Base-by-base conservation (phyloP, 2,113 vertebrate genomes). In the Boleophthalmus pectinirostris region DNA sequence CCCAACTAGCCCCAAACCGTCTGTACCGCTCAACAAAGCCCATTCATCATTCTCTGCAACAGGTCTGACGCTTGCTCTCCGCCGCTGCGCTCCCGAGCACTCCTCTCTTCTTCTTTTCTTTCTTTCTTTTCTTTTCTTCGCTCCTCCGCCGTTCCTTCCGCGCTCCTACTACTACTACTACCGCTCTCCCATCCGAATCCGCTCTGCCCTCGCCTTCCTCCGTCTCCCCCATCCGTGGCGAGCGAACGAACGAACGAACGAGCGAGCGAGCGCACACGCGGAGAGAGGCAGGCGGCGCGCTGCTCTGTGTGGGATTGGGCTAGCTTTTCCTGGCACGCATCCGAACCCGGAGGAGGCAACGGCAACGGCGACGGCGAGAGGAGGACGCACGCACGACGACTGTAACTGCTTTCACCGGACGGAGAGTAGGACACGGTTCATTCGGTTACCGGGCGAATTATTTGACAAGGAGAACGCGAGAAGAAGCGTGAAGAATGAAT, bases 401-500 rank as follows among this genome's bases (percentile, higher is more conserved):
- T 13, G 12, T 9, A 8, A 24, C 57, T 24, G 56, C 56, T 24
- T 18, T 60, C 25, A 33, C 25, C 13, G 24, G 57, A 60, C 57
- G 57, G n/a, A 29, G 23, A 29, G 23, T 21, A 9, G 11, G 1
- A 23, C 11, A 33, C 61, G 33, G 33, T 11, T 20, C 16, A 12
- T 49, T 53, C 10, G 69, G 72, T 24, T 68, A 70, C 77, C 33
- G 18, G 25, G 57, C 53, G 25, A 75, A 24, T 68, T 65, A 20
- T 38, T 5, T 5, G 54, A 58, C 25, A 3, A 13, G 54, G 13
- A 10, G 29, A 66, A 14, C 54, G 13, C 38, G 6, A 25, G 57
- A 45, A 11, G 66, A 68, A 23, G 20, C 49, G 49, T 47, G 10
- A 61, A 58, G 1, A 35, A 64, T 94, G 93, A 91, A 93, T 68